phyloP scores from a whole-genome alignment of 2,113 vertebrate species.

The Engystomops pustulosus region DNA sequence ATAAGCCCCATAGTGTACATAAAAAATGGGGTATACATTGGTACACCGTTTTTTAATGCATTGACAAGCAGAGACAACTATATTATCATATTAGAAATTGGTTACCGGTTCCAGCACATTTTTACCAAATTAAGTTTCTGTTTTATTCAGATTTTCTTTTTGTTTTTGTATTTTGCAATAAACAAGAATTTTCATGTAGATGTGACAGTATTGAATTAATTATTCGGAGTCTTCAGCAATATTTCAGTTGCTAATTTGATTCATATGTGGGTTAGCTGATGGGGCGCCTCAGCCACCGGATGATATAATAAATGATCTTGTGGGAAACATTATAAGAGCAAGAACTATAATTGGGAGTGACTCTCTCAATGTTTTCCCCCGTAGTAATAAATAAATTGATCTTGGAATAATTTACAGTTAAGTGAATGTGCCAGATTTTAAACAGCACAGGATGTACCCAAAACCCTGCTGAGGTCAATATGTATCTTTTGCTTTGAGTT shows the following conservation, averaged over 20 bases:
- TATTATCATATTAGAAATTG: neutral
- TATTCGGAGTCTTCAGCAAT: neutral
- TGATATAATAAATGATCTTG: conserved; percentile 24
- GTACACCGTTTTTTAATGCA: too few relatives aligned
- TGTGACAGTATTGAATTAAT: neutral
- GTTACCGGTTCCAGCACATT: neutral
- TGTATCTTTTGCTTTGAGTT: conserved; percentile 4
- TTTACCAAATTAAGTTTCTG: neutral
- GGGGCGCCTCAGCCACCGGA: neutral
- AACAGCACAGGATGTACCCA: conserved; percentile 32
- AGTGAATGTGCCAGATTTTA: neutral
- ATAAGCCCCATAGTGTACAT: too few relatives aligned
- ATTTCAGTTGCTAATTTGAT: conserved; percentile 22
- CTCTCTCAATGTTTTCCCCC: conserved; percentile 9
- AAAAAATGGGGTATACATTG: too few relatives aligned
- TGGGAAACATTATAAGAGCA: conserved; percentile 21
- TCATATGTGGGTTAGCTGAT: conserved; percentile 23
- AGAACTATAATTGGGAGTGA: neutral
- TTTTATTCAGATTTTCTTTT: neutral
- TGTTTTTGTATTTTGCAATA: neutral
- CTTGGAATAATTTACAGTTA: conserved; percentile 1
- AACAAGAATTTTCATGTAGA: neutral
- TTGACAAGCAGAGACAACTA: too few relatives aligned
- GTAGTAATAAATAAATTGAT: conserved; percentile 38
- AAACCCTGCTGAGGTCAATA: neutral